A percentile compares a stretch with the other conserved stretches of the same genome.
These are phyloP conservation scores for Cyanocitta stelleri DNA, from an alignment of 2,113 vertebrate species.

Conservation along the genomic window DNA sequence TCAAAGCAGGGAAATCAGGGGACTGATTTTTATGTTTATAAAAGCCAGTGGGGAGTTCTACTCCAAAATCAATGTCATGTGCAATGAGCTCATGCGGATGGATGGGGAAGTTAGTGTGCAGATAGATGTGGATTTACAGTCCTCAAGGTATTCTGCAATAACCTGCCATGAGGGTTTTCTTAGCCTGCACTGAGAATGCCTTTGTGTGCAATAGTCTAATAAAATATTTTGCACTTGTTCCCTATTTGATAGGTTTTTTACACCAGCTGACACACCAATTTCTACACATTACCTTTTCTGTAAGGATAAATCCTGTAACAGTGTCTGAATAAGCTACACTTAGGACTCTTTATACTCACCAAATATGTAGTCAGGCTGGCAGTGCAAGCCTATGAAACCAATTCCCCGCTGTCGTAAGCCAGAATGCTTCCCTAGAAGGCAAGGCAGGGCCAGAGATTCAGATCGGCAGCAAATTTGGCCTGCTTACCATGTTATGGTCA, in stretches of 20 bases:
- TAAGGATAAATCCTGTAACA: not conserved
- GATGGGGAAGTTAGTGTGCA: conserved; percentile 10
- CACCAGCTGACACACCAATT: conserved; percentile 17
- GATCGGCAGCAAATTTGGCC: not conserved
- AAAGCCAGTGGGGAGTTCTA: conserved; percentile 11
- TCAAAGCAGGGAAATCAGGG: not conserved
- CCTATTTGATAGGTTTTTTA: not conserved
- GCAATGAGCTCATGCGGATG: not conserved
- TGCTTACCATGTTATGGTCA: not conserved
- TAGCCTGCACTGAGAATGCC: not conserved
- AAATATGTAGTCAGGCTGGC: not conserved
- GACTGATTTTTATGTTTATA: conserved; percentile 29
- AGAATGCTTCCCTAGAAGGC: not conserved
- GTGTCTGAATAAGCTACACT: not conserved
- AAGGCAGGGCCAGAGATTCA: not conserved
- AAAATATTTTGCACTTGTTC: conserved; percentile 15
- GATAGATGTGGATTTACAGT: conserved; percentile 32
- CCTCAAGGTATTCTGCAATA: not conserved
- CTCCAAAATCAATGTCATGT: conserved; percentile 15
- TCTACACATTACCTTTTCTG: not conserved
- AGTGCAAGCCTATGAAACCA: not conserved
- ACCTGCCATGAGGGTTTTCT: conserved; percentile 2
- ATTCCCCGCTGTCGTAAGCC: not conserved
- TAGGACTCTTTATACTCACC: not conserved
- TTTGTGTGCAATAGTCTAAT: conserved; percentile 13